phyloP scores from a whole-genome alignment of 2,113 vertebrate species.

The Upupa epops region DNA sequence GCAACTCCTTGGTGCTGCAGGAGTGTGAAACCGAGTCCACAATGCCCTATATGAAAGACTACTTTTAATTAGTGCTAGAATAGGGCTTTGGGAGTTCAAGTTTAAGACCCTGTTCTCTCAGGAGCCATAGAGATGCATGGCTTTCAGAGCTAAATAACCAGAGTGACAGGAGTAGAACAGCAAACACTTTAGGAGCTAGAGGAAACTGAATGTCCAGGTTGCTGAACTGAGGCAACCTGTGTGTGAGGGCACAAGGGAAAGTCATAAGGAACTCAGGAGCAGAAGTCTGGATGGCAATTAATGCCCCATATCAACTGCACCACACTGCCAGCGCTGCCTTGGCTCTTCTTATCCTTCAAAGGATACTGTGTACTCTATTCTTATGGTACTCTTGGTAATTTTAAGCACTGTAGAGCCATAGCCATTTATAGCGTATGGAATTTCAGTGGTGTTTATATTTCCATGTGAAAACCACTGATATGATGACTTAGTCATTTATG shows the following conservation, averaged over 20 bases:
- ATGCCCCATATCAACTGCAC: not conserved
- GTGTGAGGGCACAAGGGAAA: not conserved
- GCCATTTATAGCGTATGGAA: conserved; percentile 8
- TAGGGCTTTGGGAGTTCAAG: not conserved
- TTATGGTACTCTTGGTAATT: not conserved
- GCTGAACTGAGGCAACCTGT: not conserved
- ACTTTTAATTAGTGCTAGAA: not conserved
- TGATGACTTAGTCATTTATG: conserved; percentile 62
- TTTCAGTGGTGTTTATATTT: conserved; percentile 56
- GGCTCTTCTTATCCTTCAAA: not conserved
- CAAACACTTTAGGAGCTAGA: not conserved
- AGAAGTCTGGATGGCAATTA: not conserved
- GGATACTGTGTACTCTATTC: not conserved
- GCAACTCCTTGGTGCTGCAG: not conserved
- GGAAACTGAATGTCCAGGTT: accelerated
- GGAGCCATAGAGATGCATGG: not conserved
- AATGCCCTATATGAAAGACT: not conserved
- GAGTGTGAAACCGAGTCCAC: not conserved
- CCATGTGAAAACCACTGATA: conserved; percentile 30
- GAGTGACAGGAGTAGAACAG: not conserved
- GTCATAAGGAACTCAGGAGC: accelerated
- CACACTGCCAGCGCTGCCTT: not conserved
- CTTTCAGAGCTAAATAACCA: not conserved
- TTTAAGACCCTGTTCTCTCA: not conserved
- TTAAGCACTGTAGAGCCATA: not conserved